phyloP scores from a whole-genome alignment of 64 coral and sea anemone species.

The Hydrozoanthus tunicans region DNA sequence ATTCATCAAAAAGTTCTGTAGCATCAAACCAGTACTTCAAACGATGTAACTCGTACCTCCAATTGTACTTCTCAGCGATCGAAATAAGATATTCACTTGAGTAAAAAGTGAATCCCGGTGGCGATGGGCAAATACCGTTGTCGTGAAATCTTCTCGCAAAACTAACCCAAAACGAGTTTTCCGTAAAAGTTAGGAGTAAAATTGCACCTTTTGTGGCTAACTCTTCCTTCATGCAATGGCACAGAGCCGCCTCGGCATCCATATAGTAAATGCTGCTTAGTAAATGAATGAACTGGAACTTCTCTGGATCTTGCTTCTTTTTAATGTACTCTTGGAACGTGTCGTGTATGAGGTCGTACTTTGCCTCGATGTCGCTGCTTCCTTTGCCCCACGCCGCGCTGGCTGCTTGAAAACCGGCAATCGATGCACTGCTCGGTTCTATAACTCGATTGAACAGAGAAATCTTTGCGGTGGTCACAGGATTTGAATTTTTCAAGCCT shows the following conservation, averaged over 20 bases:
- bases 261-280: slow-evolving; percentile 51
- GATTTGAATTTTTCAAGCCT: background rate
- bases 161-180: slow-evolving; percentile 34
- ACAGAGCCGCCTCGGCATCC: slow-evolving; percentile 35
- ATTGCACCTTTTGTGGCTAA: slow-evolving; percentile 14
- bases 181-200: background rate
- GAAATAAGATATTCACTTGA: slow-evolving; percentile 27
- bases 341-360: slow-evolving; percentile 4
- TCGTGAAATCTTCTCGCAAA: slow-evolving; percentile 44
- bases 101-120: slow-evolving; percentile 28
- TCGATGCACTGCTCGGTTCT: slow-evolving; percentile 30
- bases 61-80: slow-evolving; percentile 38
- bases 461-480: background rate
- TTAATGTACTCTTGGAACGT: slow-evolving; percentile 32
- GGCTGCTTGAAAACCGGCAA: slow-evolving; percentile 9
- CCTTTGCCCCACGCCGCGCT: background rate
- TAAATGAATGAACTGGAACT: slow-evolving; percentile 23
- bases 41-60: slow-evolving; percentile 25
- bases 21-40: slow-evolving; percentile 39
- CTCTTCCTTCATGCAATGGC: slow-evolving; percentile 32
- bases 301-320: background rate
- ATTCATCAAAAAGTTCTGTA: slow-evolving; percentile 31
- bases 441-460: slow-evolving; percentile 42
- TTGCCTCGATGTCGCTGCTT: background rate
- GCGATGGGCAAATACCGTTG: slow-evolving; percentile 7